Percentiles rank a stretch among this genome's conserved stretches.
phyloP scores from a whole-genome alignment of 2,888 invertebrate genomes.

The Bombylius discolor region DNA sequence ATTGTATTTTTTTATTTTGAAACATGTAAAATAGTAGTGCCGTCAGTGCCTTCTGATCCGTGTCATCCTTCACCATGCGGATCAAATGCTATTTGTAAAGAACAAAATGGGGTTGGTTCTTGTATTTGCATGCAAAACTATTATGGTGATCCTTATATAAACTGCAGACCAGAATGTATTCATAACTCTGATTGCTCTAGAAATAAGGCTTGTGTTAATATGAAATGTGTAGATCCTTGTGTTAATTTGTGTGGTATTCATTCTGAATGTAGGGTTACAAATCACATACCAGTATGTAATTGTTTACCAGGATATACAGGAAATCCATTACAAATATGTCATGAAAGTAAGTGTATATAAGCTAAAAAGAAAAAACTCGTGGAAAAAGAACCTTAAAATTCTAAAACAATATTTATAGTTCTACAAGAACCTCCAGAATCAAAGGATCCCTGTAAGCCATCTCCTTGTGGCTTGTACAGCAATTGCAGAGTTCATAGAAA shows the following conservation, averaged over 20 bases:
- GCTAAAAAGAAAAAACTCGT: too few relatives aligned
- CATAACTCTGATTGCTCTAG: slow-evolving; percentile 70
- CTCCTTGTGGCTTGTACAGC: slow-evolving; percentile 41
- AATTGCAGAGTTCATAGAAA: slow-evolving; percentile 42
- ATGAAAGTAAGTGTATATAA: neutral
- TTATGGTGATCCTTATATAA: slow-evolving; percentile 73
- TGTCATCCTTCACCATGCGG: slow-evolving; percentile 80
- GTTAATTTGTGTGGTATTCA: slow-evolving; percentile 70
- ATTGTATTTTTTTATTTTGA: neutral
- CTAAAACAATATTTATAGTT: slow-evolving; percentile 1
- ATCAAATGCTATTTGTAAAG: slow-evolving; percentile 71
- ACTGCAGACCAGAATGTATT: slow-evolving; percentile 81
- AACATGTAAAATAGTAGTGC: slow-evolving; percentile 35
- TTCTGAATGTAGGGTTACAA: slow-evolving; percentile 67
- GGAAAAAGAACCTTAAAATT: neutral
- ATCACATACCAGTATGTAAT: slow-evolving; percentile 68
- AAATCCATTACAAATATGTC: slow-evolving; percentile 64
- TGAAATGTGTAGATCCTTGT: slow-evolving; percentile 75
- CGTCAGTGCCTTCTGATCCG: slow-evolving; percentile 44
- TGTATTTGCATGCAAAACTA: slow-evolving; percentile 71
- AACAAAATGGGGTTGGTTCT: slow-evolving; percentile 66
- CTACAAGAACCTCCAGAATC: neutral
- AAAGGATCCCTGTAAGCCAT: slow-evolving; percentile 36
- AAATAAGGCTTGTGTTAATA: slow-evolving; percentile 64
- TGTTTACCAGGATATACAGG: slow-evolving; percentile 64